phyloP scores from a whole-genome alignment of 1,140 invertebrate genomes.

The Amphibalanus amphitrite region DNA sequence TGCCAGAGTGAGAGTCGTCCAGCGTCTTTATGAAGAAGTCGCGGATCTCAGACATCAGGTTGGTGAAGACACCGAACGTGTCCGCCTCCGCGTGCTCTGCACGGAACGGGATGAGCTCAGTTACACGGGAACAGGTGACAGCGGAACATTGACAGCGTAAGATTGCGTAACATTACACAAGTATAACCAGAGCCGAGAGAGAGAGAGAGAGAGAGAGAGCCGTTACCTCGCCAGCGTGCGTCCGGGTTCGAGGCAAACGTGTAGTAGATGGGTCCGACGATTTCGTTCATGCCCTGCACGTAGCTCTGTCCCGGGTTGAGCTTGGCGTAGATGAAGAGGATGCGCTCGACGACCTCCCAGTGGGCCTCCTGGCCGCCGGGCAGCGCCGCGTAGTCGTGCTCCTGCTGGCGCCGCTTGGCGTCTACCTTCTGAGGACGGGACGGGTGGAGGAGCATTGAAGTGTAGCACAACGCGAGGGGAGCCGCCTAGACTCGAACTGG shows the following conservation, averaged over 20 bases:
- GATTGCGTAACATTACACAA: no score
- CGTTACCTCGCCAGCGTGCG: constrained; percentile 55
- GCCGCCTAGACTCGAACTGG: no score
- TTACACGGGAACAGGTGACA: no score
- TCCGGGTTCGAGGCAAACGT: constrained; percentile 82
- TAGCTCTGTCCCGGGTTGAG: constrained; percentile 94
- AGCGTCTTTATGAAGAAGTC: constrained; percentile 94
- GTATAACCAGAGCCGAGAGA: no score
- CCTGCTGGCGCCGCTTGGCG: constrained; percentile 39
- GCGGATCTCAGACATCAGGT: constrained; percentile 88
- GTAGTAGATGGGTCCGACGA: constrained; percentile 95
- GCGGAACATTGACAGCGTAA: no score
- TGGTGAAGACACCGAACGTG: constrained; percentile 94
- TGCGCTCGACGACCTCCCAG: constrained; percentile 93
- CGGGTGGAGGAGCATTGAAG: no score
- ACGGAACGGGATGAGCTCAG: constrained; percentile 19
- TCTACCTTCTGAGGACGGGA: neutral
- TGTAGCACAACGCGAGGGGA: no score
- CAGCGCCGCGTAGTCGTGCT: constrained; percentile 59
- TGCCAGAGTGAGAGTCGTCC: constrained; percentile 78
- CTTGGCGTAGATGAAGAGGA: constrained; percentile 94
- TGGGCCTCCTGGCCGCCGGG: constrained; percentile 69
- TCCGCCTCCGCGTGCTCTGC: constrained; percentile 87
- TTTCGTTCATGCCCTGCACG: constrained; percentile 99
- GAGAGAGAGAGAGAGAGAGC: no score